Evolutionary conservation across 2,113 vertebrate species (phyloP).

Genomic region (Serilophus lunatus): DNA sequence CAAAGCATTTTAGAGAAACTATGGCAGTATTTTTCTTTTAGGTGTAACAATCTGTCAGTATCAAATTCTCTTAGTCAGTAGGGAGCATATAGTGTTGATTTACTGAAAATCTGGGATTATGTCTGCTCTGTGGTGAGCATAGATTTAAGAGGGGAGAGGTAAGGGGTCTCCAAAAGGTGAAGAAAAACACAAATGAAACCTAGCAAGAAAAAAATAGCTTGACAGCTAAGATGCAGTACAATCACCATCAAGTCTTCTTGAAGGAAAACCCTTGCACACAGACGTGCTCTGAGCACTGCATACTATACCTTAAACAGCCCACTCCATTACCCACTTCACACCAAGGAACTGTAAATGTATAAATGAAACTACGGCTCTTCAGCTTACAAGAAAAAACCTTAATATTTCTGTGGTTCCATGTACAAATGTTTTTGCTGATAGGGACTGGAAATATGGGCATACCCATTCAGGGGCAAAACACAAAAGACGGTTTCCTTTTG

Average conservation of each 20-base stretch:
- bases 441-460: fast-evolving
- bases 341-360: not conserved
- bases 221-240: constrained; percentile 76
- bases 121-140: constrained; percentile 77
- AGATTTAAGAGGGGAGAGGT: constrained; percentile 81
- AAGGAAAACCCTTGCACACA: constrained; percentile 40
- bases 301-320: constrained; percentile 15
- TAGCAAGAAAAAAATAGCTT: constrained; percentile 74
- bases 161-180: constrained; percentile 80
- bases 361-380: not conserved
- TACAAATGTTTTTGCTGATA: not conserved
- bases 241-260: constrained; percentile 51
- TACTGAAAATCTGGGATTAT: constrained; percentile 85
- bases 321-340: constrained; percentile 37
- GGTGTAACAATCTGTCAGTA: constrained; percentile 82
- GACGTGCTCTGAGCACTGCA: not conserved
- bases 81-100: constrained; percentile 83
- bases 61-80: constrained; percentile 83
- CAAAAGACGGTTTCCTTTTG: not conserved
- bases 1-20: constrained; percentile 66
- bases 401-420: not conserved
- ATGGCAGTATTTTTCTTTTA: constrained; percentile 80
- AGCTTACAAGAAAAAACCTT: not conserved
- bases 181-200: constrained; percentile 80
- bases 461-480: not conserved